A percentile compares a stretch with the other conserved stretches of the same genome.
phyloP scores from a whole-genome alignment of 1,140 invertebrate species.

The Lethrus apterus region DNA sequence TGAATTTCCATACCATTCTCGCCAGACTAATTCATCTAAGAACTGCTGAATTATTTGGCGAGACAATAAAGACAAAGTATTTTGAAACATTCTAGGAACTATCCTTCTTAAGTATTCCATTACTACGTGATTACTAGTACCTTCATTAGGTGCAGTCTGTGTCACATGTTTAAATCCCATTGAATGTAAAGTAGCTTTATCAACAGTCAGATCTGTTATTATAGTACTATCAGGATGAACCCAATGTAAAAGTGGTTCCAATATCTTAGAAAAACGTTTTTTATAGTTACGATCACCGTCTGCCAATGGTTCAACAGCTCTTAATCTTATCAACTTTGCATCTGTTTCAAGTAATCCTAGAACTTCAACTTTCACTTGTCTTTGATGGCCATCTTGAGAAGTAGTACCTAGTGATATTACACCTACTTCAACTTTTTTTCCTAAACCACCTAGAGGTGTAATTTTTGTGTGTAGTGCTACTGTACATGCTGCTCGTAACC shows the following conservation, averaged over 20 bases:
- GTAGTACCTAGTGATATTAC: slow-evolving; percentile 85
- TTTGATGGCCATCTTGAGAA: slow-evolving; percentile 70
- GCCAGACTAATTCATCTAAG: slow-evolving; percentile 68
- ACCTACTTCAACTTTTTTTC: slow-evolving; percentile 64
- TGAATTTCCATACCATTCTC: slow-evolving; percentile 65
- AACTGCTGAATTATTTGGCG: slow-evolving; percentile 83
- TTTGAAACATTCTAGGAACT: slow-evolving; percentile 85
- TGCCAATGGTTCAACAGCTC: slow-evolving; percentile 71
- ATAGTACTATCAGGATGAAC: slow-evolving; percentile 70
- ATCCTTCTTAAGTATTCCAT: slow-evolving; percentile 82
- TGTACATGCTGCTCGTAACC: slow-evolving; percentile 69
- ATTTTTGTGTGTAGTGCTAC: slow-evolving; percentile 69
- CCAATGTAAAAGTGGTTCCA: slow-evolving; percentile 69
- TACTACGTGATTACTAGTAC: slow-evolving; percentile 63
- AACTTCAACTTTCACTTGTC: slow-evolving; percentile 83
- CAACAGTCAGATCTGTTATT: slow-evolving; percentile 74
- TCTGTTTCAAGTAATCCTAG: slow-evolving; percentile 72
- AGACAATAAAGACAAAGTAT: slow-evolving; percentile 73
- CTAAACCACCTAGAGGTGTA: slow-evolving; percentile 58
- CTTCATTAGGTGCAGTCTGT: slow-evolving; percentile 58
- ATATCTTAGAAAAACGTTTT: slow-evolving; percentile 66
- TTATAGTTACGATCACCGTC: slow-evolving; percentile 71
- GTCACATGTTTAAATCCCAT: slow-evolving; percentile 71
- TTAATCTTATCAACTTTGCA: slow-evolving; percentile 64
- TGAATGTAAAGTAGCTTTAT: slow-evolving; percentile 63